Base-by-base conservation (phyloP, 2,797 vertebrate genomes). In the Channallabes apus region DNA sequence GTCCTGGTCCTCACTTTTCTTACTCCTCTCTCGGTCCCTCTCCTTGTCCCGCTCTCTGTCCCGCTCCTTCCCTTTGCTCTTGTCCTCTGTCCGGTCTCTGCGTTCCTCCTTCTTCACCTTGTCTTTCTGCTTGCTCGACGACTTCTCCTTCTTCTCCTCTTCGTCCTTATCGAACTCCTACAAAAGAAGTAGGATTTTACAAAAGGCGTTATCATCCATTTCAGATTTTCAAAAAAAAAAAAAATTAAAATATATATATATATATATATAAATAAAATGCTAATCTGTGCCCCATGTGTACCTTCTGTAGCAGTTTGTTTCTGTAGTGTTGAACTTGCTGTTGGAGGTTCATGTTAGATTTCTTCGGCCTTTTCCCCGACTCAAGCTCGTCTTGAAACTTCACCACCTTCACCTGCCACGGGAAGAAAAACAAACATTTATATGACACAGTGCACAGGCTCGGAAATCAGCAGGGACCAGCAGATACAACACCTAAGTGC, bases 311-410 rank as follows among this genome's bases (percentile, higher is more conserved):
- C 58, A 96, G 93, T 85, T 94, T 95, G 90, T 95, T 95, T 88
- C 96, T 94, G 90, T 96, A 96, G 82, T 93, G 93, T 71, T 94
- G 93, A 89, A 96, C 93, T 86, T 96, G 95, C 65, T 96, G 92
- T 54, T 95, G 95, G 12, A 96, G 86, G 85, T 88, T 95, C 92
- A 93, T 90, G 51, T 93, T 93, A 51, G 95, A 92, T 85, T 96
- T 96, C 84, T 77, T 93, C 46, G 51, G 86, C 87, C 92, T 93
- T 86, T 95, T 96, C 8, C 95, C 95, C 29, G 93, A 95, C 85
- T 96, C 96, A 86, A 96, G 51, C 88, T 96, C 95, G 89, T 96
- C 96, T 84, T 96, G 96, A 82, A 95, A 91, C 90, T 94, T 95
- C 94, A 96, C 93, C 22, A 96, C 95, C 83, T 95, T 96, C 51